Base-by-base conservation (phyloP, 2,888 invertebrate species). In the Ectemnius continuus region DNA sequence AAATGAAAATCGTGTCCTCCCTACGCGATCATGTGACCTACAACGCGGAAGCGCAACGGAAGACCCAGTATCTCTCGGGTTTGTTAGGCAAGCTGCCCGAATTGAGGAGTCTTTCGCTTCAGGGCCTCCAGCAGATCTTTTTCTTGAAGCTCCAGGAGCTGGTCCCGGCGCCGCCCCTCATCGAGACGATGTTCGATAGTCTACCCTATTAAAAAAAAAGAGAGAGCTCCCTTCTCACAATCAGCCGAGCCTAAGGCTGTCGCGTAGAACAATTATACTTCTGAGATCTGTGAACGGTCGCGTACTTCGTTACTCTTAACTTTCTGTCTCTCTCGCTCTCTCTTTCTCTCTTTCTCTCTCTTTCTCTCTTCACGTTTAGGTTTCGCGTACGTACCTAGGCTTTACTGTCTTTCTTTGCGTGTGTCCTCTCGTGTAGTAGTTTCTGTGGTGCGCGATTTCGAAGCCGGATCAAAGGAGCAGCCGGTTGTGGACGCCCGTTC, bases 1-100 rank as follows among this genome's bases (percentile, higher is more conserved):
- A 99, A 91, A 98, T 97, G 96, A 98, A 98, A 91, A 97, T 99
- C 87, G 97, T 99, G 86, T 96, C 97, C 76, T 97, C 98, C 74
- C 93, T 99, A 73, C 95, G 98, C 59, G 99, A 99, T 88, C 99
- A 99, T 92, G 98, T 98, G 89, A 98, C 98, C 20, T 97, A 97
- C 91, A 96, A 97, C 90, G 95, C 96, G 28, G 96, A 96, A 87
- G 96, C 96, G 36, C 96, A 97, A 89, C 94, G 96, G 85, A 97
- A 97, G 88, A 95, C 97, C 23, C 97, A 98, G 88, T 98, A 98
- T 92, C 97, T 98, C 93, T 98, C 98, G 86, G 94, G 97, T 73
- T 94, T 98, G 75, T 93, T 98, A 78, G 97, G 97, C 65, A 98
- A 98, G 91, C 93, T 98, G 84, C 97, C 98, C 4, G 98, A 98